A percentile compares a stretch with the other conserved stretches of the same genome.
phyloP scores from a whole-genome alignment of 1,140 invertebrate species.

The Neodiprion virginianus region DNA sequence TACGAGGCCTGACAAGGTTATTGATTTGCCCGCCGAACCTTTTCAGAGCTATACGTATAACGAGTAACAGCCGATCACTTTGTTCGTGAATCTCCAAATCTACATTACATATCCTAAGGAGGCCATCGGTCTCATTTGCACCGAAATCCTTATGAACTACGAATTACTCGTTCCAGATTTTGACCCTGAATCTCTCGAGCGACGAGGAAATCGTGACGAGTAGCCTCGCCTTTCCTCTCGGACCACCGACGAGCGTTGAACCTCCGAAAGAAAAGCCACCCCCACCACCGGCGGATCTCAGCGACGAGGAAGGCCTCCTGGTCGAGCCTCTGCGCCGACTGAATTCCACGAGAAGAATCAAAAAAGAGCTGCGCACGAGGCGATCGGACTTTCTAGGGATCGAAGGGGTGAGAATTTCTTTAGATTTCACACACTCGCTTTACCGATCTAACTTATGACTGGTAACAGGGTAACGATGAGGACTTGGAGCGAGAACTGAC shows the following conservation, averaged over 20 bases:
- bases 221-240: constrained; percentile 52
- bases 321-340: constrained; percentile 70
- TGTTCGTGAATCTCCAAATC: too few relatives aligned
- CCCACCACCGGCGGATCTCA: constrained; percentile 75
- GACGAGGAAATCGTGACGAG: constrained; percentile 51
- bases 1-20: not conserved
- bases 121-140: too few relatives aligned
- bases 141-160: too few relatives aligned
- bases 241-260: constrained; percentile 70
- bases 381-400: constrained; percentile 87
- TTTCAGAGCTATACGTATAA: too few relatives aligned
- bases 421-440: not conserved
- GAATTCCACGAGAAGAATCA: constrained; percentile 85
- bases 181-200: constrained; percentile 50
- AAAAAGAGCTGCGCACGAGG: constrained; percentile 83
- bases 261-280: constrained; percentile 87
- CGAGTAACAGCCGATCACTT: too few relatives aligned
- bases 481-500: constrained; percentile 73
- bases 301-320: constrained; percentile 59
- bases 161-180: constrained; percentile 40
- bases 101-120: too few relatives aligned
- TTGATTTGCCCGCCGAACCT: not conserved
- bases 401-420: constrained; percentile 65
- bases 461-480: constrained; percentile 62
- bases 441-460: not conserved